Percentiles rank a stretch among this genome's conserved stretches.
Evolutionary conservation across 2,797 vertebrate species (phyloP).

Genomic region (Polyboroides typus): DNA sequence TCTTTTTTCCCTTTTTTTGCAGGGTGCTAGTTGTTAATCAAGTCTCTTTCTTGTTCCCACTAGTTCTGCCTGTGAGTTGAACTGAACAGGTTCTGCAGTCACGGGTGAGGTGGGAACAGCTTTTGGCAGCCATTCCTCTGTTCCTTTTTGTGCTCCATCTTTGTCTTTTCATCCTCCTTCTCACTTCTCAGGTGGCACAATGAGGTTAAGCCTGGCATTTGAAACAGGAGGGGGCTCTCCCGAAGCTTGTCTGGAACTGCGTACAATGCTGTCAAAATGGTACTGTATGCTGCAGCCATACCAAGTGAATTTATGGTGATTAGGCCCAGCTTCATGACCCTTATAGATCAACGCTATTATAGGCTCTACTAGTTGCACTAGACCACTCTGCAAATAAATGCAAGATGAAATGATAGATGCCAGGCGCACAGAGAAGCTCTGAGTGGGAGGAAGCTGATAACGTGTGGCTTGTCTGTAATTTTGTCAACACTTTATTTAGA

Average conservation of each 20-base stretch:
- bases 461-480: not conserved
- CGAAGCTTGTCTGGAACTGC: not conserved
- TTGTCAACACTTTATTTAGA: not conserved
- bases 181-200: not conserved
- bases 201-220: not conserved
- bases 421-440: not conserved
- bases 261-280: not conserved
- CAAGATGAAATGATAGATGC: not conserved
- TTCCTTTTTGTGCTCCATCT: not conserved
- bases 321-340: not conserved
- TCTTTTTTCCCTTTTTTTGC: not conserved
- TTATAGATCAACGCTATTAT: not conserved
- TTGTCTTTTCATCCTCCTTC: not conserved
- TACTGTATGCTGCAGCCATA: not conserved
- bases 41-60: not conserved
- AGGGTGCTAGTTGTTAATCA: not conserved
- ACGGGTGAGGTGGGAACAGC: not conserved
- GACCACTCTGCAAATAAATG: not conserved
- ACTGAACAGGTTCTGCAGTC: not conserved
- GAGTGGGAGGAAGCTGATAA: not conserved
- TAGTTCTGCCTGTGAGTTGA: not conserved
- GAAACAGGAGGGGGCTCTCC: not conserved
- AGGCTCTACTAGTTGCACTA: not conserved
- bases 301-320: not conserved
- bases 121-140: not conserved